Base-by-base conservation (phyloP, 2,797 vertebrate genomes). In the Saxicola maurus region DNA sequence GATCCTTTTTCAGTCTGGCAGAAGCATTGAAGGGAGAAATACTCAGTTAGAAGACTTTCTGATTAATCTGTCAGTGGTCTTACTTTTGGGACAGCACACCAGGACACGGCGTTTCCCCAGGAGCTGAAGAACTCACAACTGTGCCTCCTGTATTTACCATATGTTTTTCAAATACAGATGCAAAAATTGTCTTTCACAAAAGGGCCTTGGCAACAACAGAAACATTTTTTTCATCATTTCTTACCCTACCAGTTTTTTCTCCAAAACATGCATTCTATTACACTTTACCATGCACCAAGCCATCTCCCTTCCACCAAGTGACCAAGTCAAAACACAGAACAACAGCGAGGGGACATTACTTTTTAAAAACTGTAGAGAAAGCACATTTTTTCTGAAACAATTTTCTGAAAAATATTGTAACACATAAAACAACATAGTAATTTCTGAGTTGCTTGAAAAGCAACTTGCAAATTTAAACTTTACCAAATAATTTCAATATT, bases 331-430 rank as follows among this genome's bases (percentile, higher is more conserved):
- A 81, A 45, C 12, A 56, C 45, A 67, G 51, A 77, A 60, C 0
- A 0, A n/a, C 13, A 62, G 11, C 1, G 6, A 30, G 4, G 15
- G 2, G 17, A 7, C 2, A 11, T 66, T 69, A 30, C 4, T 33
- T 57, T 82, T 57, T 79, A 73, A 74, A 8, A 80, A 21, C 27
- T 38, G 27, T n/a, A 67, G 6, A 64, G 33, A 52, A 74, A 85
- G 17, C 8, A 82, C 8, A 40, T 11, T n/a, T n/a, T n/a, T n/a
- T n/a, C n/a, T n/a, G n/a, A n/a, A n/a, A n/a, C 19, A 46, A 31
- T 57, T 64, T 76, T 49, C 45, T 56, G 31, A 42, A 78, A 84
- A 66, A 45, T 53, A n/a, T 4, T 67, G 23, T 31, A 62, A 75
- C 13, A 30, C 25, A 46, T 3, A 49, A 33, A 86, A 81, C 60